These are phyloP conservation scores for Tupaia tana DNA, from an alignment of 2,113 vertebrate genomes.

Conservation along the genomic window DNA sequence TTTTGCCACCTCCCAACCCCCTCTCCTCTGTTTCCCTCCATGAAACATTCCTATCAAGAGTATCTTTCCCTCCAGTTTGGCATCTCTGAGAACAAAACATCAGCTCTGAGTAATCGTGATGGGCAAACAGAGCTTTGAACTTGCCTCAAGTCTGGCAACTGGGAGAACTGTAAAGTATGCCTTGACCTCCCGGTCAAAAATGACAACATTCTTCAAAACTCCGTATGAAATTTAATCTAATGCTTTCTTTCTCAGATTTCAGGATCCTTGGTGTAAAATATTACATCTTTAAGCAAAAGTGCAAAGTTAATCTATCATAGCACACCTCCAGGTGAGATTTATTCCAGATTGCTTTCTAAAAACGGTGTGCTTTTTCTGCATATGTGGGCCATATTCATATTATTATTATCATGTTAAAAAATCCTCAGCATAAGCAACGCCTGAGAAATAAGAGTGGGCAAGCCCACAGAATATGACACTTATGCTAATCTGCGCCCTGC, in stretches of 20 bases:
- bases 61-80: constrained; percentile 40
- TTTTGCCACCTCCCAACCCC: background rate
- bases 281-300: constrained; percentile 80
- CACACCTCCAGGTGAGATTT: constrained; percentile 85
- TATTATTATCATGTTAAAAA: constrained; percentile 86
- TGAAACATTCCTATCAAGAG: constrained; percentile 10
- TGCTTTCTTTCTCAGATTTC: constrained; percentile 82
- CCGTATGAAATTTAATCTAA: constrained; percentile 81
- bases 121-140: constrained; percentile 51
- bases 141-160: background rate
- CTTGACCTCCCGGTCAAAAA: constrained; percentile 53
- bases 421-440: constrained; percentile 84
- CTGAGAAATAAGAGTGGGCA: constrained; percentile 89
- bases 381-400: constrained; percentile 83
- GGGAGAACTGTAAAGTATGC: constrained; percentile 61
- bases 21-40: background rate
- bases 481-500: constrained; percentile 94
- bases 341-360: constrained; percentile 84
- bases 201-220: constrained; percentile 83
- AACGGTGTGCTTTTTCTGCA: constrained; percentile 70
- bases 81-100: constrained; percentile 45
- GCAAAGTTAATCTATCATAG: constrained; percentile 83
- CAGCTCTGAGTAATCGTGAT: constrained; percentile 28
- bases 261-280: constrained; percentile 78
- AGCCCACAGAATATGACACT: constrained; percentile 93